Conservation (phyloP, 2,113 vertebrate genomes). For the Paramisgurnus dabryanus region DNA sequence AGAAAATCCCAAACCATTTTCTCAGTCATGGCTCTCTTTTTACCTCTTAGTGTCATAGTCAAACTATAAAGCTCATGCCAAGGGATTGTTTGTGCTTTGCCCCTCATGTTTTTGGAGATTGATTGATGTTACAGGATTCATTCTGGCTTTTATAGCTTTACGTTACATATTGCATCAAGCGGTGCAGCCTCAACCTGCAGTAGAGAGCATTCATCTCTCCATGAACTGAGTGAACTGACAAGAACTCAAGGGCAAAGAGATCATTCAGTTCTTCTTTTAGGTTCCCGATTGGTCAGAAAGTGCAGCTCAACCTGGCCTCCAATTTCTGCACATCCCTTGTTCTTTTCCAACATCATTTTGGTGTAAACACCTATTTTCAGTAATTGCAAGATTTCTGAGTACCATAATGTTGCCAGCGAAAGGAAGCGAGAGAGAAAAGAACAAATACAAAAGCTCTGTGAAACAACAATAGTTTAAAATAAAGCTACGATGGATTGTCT, state of each 20-base stretch:
- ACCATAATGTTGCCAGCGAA: background rate
- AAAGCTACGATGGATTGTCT: background rate
- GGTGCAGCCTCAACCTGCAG: background rate
- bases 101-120: background rate
- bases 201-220: background rate
- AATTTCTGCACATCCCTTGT: background rate
- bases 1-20: background rate
- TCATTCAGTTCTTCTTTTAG: slow-evolving; percentile 5
- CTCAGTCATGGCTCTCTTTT: background rate
- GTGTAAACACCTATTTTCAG: slow-evolving; percentile 4
- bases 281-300: slow-evolving; percentile 17
- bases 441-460: background rate
- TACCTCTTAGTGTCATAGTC: background rate
- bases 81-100: background rate
- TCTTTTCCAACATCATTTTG: background rate
- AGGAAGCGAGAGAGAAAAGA: background rate
- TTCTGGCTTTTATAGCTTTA: background rate
- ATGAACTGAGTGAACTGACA: background rate
- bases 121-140: background rate
- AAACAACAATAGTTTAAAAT: background rate
- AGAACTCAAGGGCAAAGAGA: background rate
- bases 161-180: slow-evolving; percentile 23
- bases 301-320: background rate
- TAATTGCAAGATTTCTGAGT: background rate
- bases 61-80: background rate